phyloP scores from a whole-genome alignment of 2,113 vertebrate species.

The Isurus oxyrinchus region DNA sequence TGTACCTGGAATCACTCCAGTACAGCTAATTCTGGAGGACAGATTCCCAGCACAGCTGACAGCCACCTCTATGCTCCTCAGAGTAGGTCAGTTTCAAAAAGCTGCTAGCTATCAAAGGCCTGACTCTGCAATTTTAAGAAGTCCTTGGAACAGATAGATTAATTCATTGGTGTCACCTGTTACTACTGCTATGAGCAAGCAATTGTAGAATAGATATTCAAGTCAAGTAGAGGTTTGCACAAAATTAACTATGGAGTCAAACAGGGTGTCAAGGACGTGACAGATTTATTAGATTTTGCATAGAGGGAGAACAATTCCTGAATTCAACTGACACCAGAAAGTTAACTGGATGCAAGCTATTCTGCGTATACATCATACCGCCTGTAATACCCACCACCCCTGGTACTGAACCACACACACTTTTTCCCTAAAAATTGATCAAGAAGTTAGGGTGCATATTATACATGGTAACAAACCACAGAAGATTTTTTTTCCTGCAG shows the following conservation, averaged over 20 bases:
- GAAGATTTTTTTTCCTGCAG: background rate
- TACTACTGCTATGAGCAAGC: background rate
- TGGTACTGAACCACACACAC: background rate
- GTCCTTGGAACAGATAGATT: background rate
- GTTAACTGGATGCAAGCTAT: background rate
- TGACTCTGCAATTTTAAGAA: background rate
- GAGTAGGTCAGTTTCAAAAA: background rate
- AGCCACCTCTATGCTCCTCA: background rate
- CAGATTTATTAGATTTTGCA: background rate
- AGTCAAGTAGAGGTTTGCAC: background rate
- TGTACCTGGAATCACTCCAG: constrained; percentile 5
- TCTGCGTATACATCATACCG: background rate
- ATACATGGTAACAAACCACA: background rate
- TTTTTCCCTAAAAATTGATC: background rate
- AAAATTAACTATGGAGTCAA: background rate
- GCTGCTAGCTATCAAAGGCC: background rate
- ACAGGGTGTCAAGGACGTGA: background rate
- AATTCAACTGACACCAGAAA: background rate
- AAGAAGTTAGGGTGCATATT: background rate
- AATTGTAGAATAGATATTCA: background rate
- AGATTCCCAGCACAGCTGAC: background rate
- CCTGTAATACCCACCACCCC: too few relatives aligned
- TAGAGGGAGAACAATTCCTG: background rate
- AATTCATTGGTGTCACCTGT: background rate
- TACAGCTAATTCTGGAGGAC: background rate